Evolutionary conservation across 2,888 invertebrate genomes (phyloP), one percentile per base, ranked within the genome.

Genomic region (Doris montereyensis): DNA sequence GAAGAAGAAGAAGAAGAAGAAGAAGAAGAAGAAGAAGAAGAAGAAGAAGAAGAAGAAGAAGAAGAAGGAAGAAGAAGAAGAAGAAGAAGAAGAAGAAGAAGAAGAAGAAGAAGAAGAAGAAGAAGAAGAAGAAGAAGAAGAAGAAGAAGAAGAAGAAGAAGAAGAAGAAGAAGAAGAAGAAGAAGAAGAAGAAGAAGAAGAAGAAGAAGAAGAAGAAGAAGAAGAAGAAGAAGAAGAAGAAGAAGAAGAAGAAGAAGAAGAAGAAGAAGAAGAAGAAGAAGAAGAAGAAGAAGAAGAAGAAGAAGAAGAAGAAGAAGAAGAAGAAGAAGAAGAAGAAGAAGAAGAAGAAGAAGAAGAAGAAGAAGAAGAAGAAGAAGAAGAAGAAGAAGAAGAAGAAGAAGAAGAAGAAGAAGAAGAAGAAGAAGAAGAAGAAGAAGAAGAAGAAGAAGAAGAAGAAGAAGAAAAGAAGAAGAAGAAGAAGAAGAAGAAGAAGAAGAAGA

Each of bases 221-320:
- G 30, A 21, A 30, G 13, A 17, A 26, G 68, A 28, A 17, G 30
- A 26, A 67, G 68, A 70, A 30, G 21, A 24, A 70, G 32, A 70
- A 17, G 26, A 17, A 13, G 68, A 28, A 30, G 30, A 26, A 24
- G 26, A 67, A 17, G 26, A 26, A 67, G 26, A 67, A 30, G 30
- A 26, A 67, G 68, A 67, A 17, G 13, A 3, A 67, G 68, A 67
- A 30, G 30, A 30, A 67, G 68, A 67, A 30, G 30, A 30, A 67
- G 68, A 67, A 30, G 30, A 30, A 67, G 68, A 67, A 30, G 30
- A 30, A 67, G 68, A 67, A 28, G 30, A 28, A 26, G n/a, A 3
- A 28, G 30, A 28, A 26, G 26, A 1, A 0, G n/a, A 1, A 71
- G 71, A 32, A 41, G 28, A 28, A 52, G 57, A 21, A 8, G 26